A percentile compares a stretch with the other conserved stretches of the same genome.
Evolutionary conservation across 2,888 invertebrate genomes (phyloP).

Genomic region (Coleophora deauratella): DNA sequence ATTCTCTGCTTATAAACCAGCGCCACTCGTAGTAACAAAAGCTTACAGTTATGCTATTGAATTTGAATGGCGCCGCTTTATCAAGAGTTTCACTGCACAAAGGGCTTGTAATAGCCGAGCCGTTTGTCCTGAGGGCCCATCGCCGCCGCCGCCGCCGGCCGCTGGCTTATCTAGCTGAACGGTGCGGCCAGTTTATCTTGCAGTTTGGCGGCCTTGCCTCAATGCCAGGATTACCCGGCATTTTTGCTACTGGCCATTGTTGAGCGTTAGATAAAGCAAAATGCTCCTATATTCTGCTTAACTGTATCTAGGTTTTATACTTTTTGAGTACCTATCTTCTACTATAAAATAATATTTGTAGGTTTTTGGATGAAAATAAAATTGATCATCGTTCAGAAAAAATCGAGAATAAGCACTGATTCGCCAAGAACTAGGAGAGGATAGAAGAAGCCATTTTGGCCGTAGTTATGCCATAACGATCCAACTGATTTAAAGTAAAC

Average conservation of each 20-base stretch:
- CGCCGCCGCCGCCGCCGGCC: slow-evolving; percentile 23
- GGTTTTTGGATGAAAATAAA: too few relatives aligned
- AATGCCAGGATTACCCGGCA: slow-evolving; percentile 39
- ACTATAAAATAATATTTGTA: too few relatives aligned
- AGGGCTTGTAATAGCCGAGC: slow-evolving; percentile 14
- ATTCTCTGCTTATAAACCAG: too few relatives aligned
- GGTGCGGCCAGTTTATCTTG: slow-evolving; percentile 26
- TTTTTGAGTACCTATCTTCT: too few relatives aligned
- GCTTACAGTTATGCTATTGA: not conserved
- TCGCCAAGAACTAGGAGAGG: too few relatives aligned
- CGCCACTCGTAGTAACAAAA: not conserved
- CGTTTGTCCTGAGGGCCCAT: slow-evolving; percentile 29
- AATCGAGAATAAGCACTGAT: too few relatives aligned
- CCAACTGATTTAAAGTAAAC: too few relatives aligned
- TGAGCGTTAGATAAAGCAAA: not conserved
- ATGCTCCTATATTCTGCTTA: too few relatives aligned
- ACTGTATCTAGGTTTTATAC: too few relatives aligned
- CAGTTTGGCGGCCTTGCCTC: slow-evolving; percentile 18
- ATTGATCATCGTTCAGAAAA: too few relatives aligned
- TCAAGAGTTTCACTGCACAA: slow-evolving; percentile 17
- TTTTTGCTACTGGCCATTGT: slow-evolving; percentile 27
- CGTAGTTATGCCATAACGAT: too few relatives aligned
- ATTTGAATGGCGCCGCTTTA: slow-evolving; percentile 11
- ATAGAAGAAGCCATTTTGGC: too few relatives aligned
- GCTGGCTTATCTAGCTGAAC: slow-evolving; percentile 34